Conservation (phyloP, 2,797 vertebrate genomes). For the Megaceryle alcyon region DNA sequence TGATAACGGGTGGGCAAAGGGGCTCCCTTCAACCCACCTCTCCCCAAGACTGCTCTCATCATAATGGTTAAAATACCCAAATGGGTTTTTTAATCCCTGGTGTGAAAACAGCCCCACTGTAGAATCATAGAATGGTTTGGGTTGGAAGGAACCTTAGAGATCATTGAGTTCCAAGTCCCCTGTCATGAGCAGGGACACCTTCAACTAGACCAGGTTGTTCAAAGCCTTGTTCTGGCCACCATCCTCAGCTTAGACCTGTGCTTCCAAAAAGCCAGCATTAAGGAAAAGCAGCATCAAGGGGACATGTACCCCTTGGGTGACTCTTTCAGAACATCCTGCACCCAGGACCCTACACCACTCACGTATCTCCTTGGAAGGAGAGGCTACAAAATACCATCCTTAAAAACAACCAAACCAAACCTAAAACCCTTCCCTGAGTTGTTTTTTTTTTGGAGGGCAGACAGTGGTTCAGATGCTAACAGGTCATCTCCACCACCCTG, state of each 20-base stretch:
- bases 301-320: background rate
- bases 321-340: background rate
- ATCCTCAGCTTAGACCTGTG: background rate
- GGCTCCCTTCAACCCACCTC: background rate
- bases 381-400: background rate
- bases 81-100: rapidly evolving
- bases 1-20: background rate
- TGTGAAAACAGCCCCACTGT: rapidly evolving
- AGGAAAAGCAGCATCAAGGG: background rate
- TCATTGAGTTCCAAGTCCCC: background rate
- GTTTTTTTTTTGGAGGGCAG: background rate
- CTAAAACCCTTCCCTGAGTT: background rate
- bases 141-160: background rate
- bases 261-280: background rate
- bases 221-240: background rate
- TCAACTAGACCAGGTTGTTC: background rate
- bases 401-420: background rate
- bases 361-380: rapidly evolving
- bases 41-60: background rate
- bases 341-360: background rate
- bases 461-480: background rate
- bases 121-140: background rate
- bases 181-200: background rate
- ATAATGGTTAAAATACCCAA: background rate
- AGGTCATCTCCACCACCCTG: background rate